phyloP scores from a whole-genome alignment of 2,113 vertebrate genomes.

The Corythornis vintsioides region DNA sequence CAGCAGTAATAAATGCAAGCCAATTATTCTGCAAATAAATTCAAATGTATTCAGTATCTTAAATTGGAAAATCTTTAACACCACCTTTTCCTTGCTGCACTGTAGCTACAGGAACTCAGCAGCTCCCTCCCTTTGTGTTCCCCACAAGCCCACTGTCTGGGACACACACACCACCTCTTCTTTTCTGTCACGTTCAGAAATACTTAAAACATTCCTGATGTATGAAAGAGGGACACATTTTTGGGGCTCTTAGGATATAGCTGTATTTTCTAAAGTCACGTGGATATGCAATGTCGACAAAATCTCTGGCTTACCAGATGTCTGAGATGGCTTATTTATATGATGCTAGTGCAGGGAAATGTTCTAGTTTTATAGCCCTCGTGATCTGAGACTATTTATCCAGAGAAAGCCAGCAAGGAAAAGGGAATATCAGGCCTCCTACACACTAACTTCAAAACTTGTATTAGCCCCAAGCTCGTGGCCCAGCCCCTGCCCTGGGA shows the following conservation, averaged over 20 bases:
- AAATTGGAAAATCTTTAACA: neutral
- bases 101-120: neutral
- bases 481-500: neutral
- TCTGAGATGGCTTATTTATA: slow-evolving; percentile 6
- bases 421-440: neutral
- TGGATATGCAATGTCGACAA: neutral
- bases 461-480: accelerated
- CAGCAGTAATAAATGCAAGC: neutral
- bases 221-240: neutral
- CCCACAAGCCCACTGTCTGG: neutral
- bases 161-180: neutral
- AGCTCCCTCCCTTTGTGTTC: neutral
- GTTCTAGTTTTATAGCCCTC: neutral
- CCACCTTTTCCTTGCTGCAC: neutral
- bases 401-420: neutral
- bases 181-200: neutral
- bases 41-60: neutral
- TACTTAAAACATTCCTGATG: neutral
- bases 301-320: neutral
- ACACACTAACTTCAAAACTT: neutral
- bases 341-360: neutral
- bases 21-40: neutral
- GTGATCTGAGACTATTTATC: neutral
- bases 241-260: neutral
- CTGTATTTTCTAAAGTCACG: neutral